Evolutionary conservation across 2,888 invertebrate genomes (phyloP).

Genomic region (Dione juno): DNA sequence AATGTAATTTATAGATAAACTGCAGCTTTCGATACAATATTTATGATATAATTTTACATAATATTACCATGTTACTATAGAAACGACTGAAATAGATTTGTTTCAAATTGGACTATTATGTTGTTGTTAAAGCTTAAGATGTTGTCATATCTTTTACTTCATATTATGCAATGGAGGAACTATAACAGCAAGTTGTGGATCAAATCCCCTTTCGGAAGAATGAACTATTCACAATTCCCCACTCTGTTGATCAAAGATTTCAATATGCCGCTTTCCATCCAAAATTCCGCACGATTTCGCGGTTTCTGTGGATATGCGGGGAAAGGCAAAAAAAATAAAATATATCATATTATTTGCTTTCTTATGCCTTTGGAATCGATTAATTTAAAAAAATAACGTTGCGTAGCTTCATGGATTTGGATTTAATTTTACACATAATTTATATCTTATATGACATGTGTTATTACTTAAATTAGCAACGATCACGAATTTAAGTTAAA

Average conservation of each 20-base stretch:
- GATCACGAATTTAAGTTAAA: not conserved
- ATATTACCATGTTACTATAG: not conserved
- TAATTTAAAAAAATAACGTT: not conserved
- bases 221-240: too few relatives aligned
- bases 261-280: too few relatives aligned
- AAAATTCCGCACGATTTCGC: too few relatives aligned
- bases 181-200: too few relatives aligned
- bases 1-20: conserved; percentile 13
- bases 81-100: not conserved
- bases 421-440: not conserved
- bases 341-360: too few relatives aligned
- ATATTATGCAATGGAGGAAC: too few relatives aligned
- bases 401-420: not conserved
- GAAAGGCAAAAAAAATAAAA: too few relatives aligned
- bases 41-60: not conserved
- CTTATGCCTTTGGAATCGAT: too few relatives aligned
- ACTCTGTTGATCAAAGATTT: too few relatives aligned
- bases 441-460: not conserved
- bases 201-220: too few relatives aligned
- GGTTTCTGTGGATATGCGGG: too few relatives aligned
- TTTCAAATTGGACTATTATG: not conserved
- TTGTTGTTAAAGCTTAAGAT: not conserved
- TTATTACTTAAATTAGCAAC: not conserved
- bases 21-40: not conserved
- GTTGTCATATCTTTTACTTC: too few relatives aligned